Conservation (phyloP, 2,888 invertebrate genomes). For the Cataglyphis cursor region DNA sequence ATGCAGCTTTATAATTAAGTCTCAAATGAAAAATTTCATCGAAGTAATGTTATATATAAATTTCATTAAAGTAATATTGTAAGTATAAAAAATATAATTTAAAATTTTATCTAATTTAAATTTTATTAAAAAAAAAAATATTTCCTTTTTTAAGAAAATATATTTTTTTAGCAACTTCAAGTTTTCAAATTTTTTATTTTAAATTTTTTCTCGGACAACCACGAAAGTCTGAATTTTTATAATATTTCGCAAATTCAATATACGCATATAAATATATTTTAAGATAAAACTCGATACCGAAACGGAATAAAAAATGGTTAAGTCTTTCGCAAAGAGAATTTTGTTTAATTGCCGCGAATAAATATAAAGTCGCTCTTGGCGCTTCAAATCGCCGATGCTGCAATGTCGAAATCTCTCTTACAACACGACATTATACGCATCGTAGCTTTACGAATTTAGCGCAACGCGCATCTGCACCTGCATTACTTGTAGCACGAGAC, state of each 20-base stretch:
- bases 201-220: not conserved
- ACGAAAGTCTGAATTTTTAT: not conserved
- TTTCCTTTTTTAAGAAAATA: not conserved
- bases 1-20: not conserved
- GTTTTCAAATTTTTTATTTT: not conserved
- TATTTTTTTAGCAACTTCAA: not conserved
- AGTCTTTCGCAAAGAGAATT: not conserved
- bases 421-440: constrained; percentile 14
- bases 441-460: constrained; percentile 16
- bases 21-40: not conserved
- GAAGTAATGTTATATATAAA: not conserved
- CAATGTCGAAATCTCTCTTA: constrained; percentile 36
- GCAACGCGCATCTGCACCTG: constrained; percentile 6
- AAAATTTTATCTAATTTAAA: not conserved
- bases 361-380: not conserved
- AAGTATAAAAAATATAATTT: not conserved
- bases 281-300: not conserved
- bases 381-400: not conserved
- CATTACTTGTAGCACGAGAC: not conserved
- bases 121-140: not conserved
- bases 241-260: not conserved
- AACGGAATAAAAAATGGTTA: not conserved
- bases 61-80: not conserved
- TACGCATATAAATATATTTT: not conserved
- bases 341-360: not conserved